These are phyloP conservation scores for Ptychadena robeensis DNA, from an alignment of 2,797 vertebrate species.

Conservation along the genomic window DNA sequence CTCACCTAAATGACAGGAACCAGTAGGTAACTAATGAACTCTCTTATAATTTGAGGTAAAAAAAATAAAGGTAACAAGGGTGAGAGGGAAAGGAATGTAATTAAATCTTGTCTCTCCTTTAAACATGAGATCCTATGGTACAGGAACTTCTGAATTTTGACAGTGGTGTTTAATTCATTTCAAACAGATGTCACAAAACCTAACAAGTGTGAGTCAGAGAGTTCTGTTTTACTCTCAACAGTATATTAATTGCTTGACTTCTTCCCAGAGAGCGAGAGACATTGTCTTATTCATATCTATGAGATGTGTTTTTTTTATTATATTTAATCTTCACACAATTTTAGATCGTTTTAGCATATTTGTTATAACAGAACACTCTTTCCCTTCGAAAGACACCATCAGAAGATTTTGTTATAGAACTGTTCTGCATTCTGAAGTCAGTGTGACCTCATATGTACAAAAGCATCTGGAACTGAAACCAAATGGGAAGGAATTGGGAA, in stretches of 20 bases:
- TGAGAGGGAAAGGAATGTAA: background rate
- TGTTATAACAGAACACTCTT: background rate
- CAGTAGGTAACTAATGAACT: background rate
- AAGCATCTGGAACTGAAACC: background rate
- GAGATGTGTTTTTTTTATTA: background rate
- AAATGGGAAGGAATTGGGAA: background rate
- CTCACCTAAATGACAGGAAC: background rate
- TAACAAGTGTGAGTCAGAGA: background rate
- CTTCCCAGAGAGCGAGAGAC: background rate
- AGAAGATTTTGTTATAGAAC: background rate
- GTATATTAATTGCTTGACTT: background rate
- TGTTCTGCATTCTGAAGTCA: constrained; percentile 2
- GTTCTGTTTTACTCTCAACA: background rate
- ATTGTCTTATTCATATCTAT: background rate
- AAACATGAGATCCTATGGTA: background rate
- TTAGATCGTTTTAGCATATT: background rate
- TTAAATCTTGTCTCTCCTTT: background rate
- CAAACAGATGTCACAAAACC: background rate
- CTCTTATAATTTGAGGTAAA: background rate
- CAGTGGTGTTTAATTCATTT: background rate
- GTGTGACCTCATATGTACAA: constrained; percentile 3
- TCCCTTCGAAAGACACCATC: background rate
- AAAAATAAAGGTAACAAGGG: background rate
- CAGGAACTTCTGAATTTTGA: background rate
- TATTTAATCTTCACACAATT: constrained; percentile 6